phyloP scores from a whole-genome alignment of 2,113 vertebrate genomes.

The Gymnorhina tibicen region DNA sequence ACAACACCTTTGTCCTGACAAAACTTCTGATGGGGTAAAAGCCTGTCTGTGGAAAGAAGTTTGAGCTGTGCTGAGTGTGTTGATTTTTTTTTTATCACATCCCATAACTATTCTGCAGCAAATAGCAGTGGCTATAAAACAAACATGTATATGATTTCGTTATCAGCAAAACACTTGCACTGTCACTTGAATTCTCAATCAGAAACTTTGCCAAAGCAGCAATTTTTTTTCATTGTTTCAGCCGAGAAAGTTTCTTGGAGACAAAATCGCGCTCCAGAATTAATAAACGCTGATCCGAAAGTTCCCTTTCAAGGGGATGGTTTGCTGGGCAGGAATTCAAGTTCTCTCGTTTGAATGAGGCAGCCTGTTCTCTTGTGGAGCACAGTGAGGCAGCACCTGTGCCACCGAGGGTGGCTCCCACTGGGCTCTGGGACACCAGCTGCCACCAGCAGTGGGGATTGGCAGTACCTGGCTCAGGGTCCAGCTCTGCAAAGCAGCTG shows the following conservation, averaged over 20 bases:
- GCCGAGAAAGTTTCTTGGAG: slow-evolving; percentile 23
- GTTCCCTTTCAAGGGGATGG: slow-evolving; percentile 1
- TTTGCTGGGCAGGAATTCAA: slow-evolving; percentile 41
- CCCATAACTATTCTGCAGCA: not conserved
- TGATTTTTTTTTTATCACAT: not conserved
- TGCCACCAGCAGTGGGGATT: not conserved
- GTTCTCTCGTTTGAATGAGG: not conserved
- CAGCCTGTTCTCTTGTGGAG: not conserved
- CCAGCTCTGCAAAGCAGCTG: not conserved
- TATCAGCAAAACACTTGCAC: not conserved
- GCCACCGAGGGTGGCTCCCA: rapidly evolving
- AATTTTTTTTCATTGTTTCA: slow-evolving; percentile 28
- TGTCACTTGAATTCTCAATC: slow-evolving; percentile 33
- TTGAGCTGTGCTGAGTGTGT: not conserved
- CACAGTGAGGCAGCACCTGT: not conserved
- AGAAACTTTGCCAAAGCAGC: slow-evolving; percentile 29
- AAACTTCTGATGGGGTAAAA: not conserved
- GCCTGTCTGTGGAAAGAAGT: not conserved
- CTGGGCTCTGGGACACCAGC: not conserved
- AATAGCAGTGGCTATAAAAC: not conserved
- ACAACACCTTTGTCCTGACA: not conserved
- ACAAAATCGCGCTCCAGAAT: slow-evolving; percentile 21
- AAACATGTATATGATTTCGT: not conserved
- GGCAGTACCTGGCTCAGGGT: not conserved
- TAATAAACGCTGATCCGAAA: slow-evolving; percentile 21